Evolutionary conservation across 2,797 vertebrate species (phyloP).

Genomic region (Spinibarbus caldwelli): DNA sequence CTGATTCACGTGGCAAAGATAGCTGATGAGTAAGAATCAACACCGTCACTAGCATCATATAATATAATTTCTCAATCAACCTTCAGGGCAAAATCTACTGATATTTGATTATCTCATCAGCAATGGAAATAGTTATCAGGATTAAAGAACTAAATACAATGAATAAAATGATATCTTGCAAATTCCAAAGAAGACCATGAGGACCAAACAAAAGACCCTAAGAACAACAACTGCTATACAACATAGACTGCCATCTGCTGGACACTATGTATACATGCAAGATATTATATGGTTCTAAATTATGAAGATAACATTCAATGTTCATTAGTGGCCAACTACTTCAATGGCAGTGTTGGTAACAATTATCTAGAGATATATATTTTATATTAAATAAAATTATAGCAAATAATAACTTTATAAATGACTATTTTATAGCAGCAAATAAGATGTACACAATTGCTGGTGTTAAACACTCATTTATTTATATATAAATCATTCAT

Average conservation of each 20-base stretch:
- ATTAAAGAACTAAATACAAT: background rate
- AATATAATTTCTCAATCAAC: background rate
- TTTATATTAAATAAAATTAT: too few species aligned
- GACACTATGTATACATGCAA: conserved; percentile 9
- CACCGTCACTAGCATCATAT: conserved; percentile 13
- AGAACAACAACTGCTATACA: conserved; percentile 26
- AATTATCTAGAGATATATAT: background rate
- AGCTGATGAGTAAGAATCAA: conserved; percentile 46
- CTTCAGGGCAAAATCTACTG: background rate
- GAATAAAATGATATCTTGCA: background rate
- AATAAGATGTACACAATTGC: too few species aligned
- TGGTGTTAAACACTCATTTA: background rate
- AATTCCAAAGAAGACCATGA: background rate
- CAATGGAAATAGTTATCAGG: background rate
- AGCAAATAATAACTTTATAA: too few species aligned
- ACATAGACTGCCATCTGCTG: conserved; percentile 58
- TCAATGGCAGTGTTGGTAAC: background rate
- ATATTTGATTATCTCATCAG: background rate
- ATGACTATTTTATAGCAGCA: background rate
- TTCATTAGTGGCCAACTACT: background rate
- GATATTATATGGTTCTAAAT: background rate
- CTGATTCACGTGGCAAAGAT: conserved; percentile 64
- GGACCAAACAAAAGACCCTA: conserved; percentile 27
- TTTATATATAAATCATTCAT: background rate
- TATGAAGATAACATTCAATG: background rate